phyloP scores from a whole-genome alignment of 2,113 vertebrate species.

The Romanogobio albipinnatus region DNA sequence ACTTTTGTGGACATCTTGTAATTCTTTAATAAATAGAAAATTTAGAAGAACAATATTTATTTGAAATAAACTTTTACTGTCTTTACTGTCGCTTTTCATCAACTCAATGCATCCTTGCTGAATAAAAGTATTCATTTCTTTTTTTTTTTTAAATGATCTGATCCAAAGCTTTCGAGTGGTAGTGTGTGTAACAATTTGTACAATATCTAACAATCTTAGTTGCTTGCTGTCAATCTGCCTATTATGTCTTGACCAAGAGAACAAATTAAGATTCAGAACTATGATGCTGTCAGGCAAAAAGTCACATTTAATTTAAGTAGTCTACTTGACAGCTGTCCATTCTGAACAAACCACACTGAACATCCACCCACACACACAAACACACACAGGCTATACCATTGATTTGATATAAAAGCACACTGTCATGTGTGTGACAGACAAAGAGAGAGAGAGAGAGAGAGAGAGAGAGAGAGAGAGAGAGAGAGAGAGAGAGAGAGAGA shows the following conservation, averaged over 20 bases:
- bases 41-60: neutral
- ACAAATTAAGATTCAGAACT: neutral
- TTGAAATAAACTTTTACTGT: neutral
- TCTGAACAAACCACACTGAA: slow-evolving; percentile 24
- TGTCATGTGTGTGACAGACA: neutral
- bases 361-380: slow-evolving; percentile 15
- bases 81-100: neutral
- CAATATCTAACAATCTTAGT: neutral
- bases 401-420: slow-evolving; percentile 26
- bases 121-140: neutral
- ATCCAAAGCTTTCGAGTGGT: neutral
- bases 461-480: neutral
- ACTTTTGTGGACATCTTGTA: too few species aligned
- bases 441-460: neutral
- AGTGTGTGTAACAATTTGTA: neutral
- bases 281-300: slow-evolving; percentile 26
- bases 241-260: neutral
- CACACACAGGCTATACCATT: slow-evolving; percentile 3
- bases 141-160: neutral
- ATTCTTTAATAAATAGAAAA: neutral
- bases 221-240: neutral
- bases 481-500: neutral
- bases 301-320: slow-evolving; percentile 21
- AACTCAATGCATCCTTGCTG: too few species aligned
- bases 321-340: slow-evolving; percentile 33